A percentile compares a stretch with the other conserved stretches of the same genome.
Evolutionary conservation across 2,888 invertebrate species (phyloP).

Genomic region (Parthenolecanium corni): DNA sequence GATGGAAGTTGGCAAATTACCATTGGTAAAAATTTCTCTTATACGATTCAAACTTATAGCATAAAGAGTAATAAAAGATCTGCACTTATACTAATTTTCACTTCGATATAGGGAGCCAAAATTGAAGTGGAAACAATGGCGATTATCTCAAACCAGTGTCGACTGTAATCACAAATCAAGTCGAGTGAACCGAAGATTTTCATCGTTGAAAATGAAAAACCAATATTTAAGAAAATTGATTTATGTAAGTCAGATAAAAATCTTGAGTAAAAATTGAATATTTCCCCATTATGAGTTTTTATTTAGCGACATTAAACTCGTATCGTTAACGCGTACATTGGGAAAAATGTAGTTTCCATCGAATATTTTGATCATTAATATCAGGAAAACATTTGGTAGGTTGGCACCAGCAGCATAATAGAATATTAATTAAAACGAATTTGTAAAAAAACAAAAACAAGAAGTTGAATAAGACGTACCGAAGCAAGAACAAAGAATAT

Average conservation of each 20-base stretch:
- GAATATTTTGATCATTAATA: not conserved
- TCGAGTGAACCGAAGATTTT: not conserved
- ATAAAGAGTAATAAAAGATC: not conserved
- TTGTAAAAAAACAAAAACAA: not conserved
- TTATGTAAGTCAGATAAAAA: not conserved
- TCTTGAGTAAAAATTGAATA: not conserved
- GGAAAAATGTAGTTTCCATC: not conserved
- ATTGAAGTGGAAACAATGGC: conserved; percentile 25
- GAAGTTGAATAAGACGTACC: not conserved
- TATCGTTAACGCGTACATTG: not conserved
- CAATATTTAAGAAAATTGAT: conserved; percentile 2
- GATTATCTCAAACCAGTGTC: not conserved
- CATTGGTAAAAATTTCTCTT: conserved; percentile 9
- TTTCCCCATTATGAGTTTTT: not conserved
- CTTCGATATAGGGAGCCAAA: conserved; percentile 19
- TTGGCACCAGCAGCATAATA: not conserved
- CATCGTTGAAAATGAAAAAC: not conserved
- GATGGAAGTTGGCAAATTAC: conserved; percentile 23
- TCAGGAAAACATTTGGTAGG: not conserved
- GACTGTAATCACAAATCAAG: conserved; percentile 11
- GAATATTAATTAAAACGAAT: not conserved
- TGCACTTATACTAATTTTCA: not conserved
- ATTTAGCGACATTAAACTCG: not conserved
- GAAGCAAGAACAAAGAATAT: no score
- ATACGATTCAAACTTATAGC: not conserved